Evolutionary conservation across 2,113 vertebrate species (phyloP).

Genomic region (Stomatorhinus ivindoensis): DNA sequence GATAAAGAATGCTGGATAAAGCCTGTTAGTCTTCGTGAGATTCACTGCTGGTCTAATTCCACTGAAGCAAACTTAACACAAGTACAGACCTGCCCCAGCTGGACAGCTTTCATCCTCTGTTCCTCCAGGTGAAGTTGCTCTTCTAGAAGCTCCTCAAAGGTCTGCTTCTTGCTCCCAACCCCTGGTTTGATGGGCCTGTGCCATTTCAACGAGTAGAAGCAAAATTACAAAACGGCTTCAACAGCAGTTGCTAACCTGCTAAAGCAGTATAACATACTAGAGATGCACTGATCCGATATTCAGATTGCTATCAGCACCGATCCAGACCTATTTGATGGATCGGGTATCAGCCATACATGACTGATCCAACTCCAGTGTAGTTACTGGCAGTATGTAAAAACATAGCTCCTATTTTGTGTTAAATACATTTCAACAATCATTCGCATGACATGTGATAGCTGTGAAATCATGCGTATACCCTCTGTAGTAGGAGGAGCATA

Average conservation of each 20-base stretch:
- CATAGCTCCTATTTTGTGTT: too few species aligned
- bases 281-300: too few species aligned
- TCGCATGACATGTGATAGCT: too few species aligned
- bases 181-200: slow-evolving; percentile 73
- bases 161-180: slow-evolving; percentile 66
- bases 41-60: neutral
- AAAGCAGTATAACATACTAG: neutral
- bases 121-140: slow-evolving; percentile 83
- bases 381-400: too few species aligned
- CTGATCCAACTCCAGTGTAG: too few species aligned
- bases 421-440: too few species aligned
- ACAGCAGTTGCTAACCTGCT: neutral
- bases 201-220: slow-evolving; percentile 6
- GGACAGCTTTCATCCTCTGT: slow-evolving; percentile 58
- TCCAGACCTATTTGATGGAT: too few species aligned
- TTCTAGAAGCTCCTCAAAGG: slow-evolving; percentile 87
- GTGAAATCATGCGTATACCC: too few species aligned
- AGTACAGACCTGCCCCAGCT: slow-evolving; percentile 60
- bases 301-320: too few species aligned
- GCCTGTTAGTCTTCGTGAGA: neutral
- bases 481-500: too few species aligned
- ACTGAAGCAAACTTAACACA: neutral
- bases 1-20: neutral
- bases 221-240: neutral
- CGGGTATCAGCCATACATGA: too few species aligned